A percentile compares a stretch with the other conserved stretches of the same genome.
phyloP scores from a whole-genome alignment of 2,113 vertebrate species.

The Stigmatopora argus region DNA sequence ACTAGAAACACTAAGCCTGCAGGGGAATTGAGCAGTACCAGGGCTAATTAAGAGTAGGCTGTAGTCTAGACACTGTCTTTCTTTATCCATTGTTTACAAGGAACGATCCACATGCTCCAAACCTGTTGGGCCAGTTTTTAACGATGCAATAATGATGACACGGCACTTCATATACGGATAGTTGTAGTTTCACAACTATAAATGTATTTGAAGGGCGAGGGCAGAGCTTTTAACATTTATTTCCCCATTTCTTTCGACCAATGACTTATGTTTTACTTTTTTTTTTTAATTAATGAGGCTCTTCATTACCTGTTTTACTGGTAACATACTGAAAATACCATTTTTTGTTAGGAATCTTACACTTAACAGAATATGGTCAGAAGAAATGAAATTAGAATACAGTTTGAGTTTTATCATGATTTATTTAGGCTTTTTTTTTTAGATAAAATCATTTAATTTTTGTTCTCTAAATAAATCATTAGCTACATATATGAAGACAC shows the following conservation, averaged over 20 bases:
- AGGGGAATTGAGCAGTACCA: slow-evolving; percentile 46
- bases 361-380: too few relatives aligned
- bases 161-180: background rate
- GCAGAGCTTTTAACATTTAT: background rate
- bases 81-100: background rate
- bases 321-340: too few relatives aligned
- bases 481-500: background rate
- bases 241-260: background rate
- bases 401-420: too few relatives aligned
- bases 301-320: too few relatives aligned
- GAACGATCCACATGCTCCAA: background rate
- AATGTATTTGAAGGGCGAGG: too few relatives aligned
- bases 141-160: background rate
- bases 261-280: too few relatives aligned
- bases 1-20: slow-evolving; percentile 56
- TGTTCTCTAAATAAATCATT: background rate
- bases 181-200: too few relatives aligned
- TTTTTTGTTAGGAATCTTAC: too few relatives aligned
- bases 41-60: slow-evolving; percentile 72
- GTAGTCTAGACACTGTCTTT: background rate
- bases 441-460: background rate
- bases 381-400: too few relatives aligned
- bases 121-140: background rate
- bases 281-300: too few relatives aligned
- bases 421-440: too few relatives aligned